Evolutionary conservation across 2,113 vertebrate genomes (phyloP).

Genomic region (Megalops atlanticus): DNA sequence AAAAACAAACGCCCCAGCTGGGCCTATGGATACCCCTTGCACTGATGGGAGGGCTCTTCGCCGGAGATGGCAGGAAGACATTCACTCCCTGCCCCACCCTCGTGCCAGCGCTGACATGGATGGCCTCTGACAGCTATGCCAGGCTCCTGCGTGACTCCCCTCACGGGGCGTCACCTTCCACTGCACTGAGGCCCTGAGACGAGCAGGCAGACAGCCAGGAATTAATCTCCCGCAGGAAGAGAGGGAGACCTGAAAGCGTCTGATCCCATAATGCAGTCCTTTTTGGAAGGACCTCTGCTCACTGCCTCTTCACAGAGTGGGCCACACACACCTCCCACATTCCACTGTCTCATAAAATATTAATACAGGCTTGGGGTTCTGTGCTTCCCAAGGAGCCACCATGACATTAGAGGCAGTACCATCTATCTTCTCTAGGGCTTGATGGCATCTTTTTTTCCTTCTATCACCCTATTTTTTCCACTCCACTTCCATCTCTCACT

Average conservation of each 20-base stretch:
- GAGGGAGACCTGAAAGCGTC: neutral
- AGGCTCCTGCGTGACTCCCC: neutral
- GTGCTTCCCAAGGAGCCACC: neutral
- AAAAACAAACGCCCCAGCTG: neutral
- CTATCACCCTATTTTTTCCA: neutral
- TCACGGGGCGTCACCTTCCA: neutral
- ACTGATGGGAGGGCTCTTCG: too few species aligned
- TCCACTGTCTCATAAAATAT: neutral
- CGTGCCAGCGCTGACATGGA: neutral
- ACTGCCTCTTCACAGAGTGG: neutral
- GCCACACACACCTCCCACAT: neutral
- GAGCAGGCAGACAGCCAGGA: neutral
- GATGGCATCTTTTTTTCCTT: too few species aligned
- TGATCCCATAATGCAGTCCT: neutral
- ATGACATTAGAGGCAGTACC: too few species aligned
- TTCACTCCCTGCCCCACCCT: too few species aligned
- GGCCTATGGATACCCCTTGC: too few species aligned
- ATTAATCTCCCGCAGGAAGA: neutral
- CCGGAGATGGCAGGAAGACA: too few species aligned
- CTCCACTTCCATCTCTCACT: too few species aligned
- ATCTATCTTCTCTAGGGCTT: too few species aligned
- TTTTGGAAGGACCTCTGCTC: neutral
- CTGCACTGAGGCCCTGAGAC: neutral
- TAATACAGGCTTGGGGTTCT: neutral
- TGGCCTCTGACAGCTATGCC: neutral